Percentiles rank a stretch among this genome's conserved stretches.
Conservation (phyloP, 2,888 invertebrate species). For the Himalopsyche kuldschensis region DNA sequence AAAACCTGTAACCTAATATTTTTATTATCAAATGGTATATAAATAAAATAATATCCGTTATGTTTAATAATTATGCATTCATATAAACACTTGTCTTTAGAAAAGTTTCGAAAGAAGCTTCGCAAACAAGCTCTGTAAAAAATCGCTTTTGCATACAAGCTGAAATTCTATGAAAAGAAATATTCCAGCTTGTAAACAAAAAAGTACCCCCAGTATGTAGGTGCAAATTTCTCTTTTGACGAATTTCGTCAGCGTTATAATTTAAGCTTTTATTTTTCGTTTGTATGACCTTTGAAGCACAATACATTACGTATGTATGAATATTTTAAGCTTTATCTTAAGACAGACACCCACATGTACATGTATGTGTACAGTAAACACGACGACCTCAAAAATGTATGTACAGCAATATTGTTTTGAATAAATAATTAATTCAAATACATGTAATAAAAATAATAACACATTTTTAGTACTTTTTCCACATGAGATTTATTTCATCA, state of each 20-base stretch:
- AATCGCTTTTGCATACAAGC: neutral
- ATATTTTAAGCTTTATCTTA: neutral
- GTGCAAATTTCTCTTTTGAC: neutral
- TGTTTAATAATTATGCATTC: neutral
- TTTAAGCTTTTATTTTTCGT: neutral
- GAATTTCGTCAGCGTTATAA: neutral
- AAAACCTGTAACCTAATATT: too few relatives aligned
- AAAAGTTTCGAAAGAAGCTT: neutral
- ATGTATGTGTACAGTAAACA: neutral
- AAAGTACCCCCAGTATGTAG: neutral
- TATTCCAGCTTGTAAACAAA: neutral
- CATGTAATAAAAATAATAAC: too few relatives aligned
- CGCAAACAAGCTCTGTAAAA: neutral
- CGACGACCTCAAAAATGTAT: neutral
- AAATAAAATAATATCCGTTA: neutral
- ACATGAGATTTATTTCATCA: too few relatives aligned
- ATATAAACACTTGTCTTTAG: neutral
- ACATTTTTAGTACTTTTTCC: too few relatives aligned
- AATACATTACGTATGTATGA: neutral
- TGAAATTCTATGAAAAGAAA: neutral
- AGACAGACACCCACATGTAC: neutral
- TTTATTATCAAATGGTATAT: neutral
- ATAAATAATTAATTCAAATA: too few relatives aligned
- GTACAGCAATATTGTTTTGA: too few relatives aligned
- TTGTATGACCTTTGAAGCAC: neutral